Percentiles rank a stretch among this genome's conserved stretches.
Evolutionary conservation across 2,888 invertebrate species (phyloP).

Genomic region (Dioctria rufipes): DNA sequence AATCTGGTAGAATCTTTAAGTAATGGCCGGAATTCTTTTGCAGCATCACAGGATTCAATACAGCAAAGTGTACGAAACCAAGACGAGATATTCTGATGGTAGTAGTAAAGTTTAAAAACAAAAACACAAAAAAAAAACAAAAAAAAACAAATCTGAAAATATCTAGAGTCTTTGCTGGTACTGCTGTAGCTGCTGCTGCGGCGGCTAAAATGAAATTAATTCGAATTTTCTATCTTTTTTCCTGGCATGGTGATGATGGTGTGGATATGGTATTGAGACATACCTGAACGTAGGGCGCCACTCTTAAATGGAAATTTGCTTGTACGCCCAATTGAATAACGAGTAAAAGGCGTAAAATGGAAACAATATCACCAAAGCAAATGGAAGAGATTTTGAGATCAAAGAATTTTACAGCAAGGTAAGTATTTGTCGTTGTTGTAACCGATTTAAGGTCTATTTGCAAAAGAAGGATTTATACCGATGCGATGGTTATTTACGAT

Average conservation of each 20-base stretch:
- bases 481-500: too few species aligned
- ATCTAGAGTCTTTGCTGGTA: too few species aligned
- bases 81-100: too few species aligned
- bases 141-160: too few species aligned
- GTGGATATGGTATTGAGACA: conserved; percentile 49
- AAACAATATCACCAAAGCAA: background rate
- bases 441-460: too few species aligned
- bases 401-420: too few species aligned
- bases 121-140: too few species aligned
- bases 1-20: conserved; percentile 48
- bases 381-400: too few species aligned
- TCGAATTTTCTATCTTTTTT: conserved; percentile 45
- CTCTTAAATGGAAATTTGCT: conserved; percentile 61
- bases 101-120: too few species aligned
- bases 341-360: conserved; percentile 30
- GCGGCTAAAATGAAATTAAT: conserved; percentile 47
- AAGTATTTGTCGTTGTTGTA: too few species aligned
- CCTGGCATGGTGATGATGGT: conserved; percentile 3
- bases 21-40: conserved; percentile 53
- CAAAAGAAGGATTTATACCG: too few species aligned
- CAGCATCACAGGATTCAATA: conserved; percentile 7
- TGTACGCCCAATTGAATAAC: conserved; percentile 59
- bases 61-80: background rate
- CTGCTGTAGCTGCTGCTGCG: background rate
- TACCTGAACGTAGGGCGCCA: conserved; percentile 58